Evolutionary conservation across 2,888 invertebrate species (phyloP), one percentile per base, ranked within the genome.

Genomic region (Rotaria socialis): DNA sequence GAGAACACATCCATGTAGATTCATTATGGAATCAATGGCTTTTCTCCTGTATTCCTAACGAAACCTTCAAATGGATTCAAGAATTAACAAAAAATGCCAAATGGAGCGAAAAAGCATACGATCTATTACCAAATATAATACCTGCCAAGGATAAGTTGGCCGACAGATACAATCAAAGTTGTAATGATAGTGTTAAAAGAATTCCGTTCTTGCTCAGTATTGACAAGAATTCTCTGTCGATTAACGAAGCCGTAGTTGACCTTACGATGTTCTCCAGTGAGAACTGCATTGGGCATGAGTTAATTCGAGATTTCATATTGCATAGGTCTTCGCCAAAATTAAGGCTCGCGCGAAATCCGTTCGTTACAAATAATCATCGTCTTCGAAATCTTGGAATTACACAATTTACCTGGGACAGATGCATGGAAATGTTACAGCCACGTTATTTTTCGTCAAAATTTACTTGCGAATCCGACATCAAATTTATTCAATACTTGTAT

Each of bases 1-100:
- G 75, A 47, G 75, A 75, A 47, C 75, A 75, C 24, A 75, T 75
- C 7, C 75, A 75, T 75, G 47, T 24, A 10, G 75, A 75, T 75
- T 75, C 75, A 43, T 0, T 8, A 11, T 75, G 75, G 75, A 75
- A 75, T 43, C 75, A 75, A 75, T 75, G 1, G 5, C 41, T 75
- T 22, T 75, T 75, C 7, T 47, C 41, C 0, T 24, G n/a, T 22
- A 41, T 75, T 43, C 75, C 75, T 24, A 1, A 24, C 24, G 75
- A 75, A 75, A 47, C 8, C 0, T 22, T 75, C 19, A 19, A 47
- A 43, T 75, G 75, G 47, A 75, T 75, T 6, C 1, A 8, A 43
- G 5, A 75, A 75, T 22, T 75, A 43, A 47, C 14, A 3, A 41
- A 75, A 43, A 47, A 16, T 24, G 6, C 14, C 50, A 22, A 47